phyloP scores from a whole-genome alignment of 2,888 invertebrate species.

The Tetragnatha montana region DNA sequence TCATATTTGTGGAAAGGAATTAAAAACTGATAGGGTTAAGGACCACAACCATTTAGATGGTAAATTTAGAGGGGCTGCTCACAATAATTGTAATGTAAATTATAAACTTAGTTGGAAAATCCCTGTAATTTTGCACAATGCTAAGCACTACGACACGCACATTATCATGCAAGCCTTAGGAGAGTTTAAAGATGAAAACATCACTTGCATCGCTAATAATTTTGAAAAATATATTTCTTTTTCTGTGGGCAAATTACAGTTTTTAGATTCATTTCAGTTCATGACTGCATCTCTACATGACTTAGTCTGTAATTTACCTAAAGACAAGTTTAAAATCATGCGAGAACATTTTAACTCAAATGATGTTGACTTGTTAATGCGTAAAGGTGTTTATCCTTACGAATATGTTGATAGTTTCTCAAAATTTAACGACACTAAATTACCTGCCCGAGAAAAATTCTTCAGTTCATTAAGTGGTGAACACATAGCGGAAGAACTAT shows the following conservation, averaged over 20 bases:
- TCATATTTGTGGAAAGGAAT: background rate
- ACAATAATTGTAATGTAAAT: constrained; percentile 1
- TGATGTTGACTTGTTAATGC: background rate
- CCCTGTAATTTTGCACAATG: constrained; percentile 12
- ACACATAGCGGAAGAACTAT: background rate
- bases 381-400: background rate
- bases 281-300: background rate
- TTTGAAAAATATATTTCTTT: constrained; percentile 21
- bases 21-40: background rate
- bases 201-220: background rate
- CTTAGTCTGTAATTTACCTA: background rate
- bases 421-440: background rate
- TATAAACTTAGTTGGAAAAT: constrained; percentile 1
- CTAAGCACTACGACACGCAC: background rate
- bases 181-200: background rate
- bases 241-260: background rate
- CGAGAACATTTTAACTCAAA: background rate
- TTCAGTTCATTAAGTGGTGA: background rate
- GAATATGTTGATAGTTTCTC: background rate
- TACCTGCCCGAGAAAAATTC: background rate
- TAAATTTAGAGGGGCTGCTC: background rate
- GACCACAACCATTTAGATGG: background rate
- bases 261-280: background rate
- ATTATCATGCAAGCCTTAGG: constrained; percentile 17
- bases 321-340: background rate